Conservation (phyloP, 2,888 invertebrate species). For the Diloba caeruleocephala region DNA sequence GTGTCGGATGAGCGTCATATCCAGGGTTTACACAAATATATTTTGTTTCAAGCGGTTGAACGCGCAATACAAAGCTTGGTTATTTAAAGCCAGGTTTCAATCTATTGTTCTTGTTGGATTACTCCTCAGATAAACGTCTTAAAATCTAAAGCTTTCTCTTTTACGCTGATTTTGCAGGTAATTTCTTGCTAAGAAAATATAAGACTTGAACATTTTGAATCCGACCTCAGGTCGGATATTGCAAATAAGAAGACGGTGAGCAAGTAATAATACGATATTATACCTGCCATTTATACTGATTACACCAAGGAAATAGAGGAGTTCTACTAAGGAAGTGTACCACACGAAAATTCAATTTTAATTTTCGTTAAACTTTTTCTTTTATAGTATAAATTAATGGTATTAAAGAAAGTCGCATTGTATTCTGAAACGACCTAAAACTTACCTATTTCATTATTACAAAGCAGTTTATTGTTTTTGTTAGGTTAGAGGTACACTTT, state of each 20-base stretch:
- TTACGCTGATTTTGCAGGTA: slow-evolving; percentile 13
- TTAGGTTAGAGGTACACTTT: slow-evolving; percentile 30
- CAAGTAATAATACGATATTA: slow-evolving; percentile 44
- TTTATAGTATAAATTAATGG: slow-evolving; percentile 11
- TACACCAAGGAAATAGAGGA: slow-evolving; percentile 25
- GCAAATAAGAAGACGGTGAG: slow-evolving; percentile 39
- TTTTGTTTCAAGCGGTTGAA: slow-evolving; percentile 20
- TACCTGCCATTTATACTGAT: slow-evolving; percentile 39
- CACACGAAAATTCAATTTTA: slow-evolving; percentile 31
- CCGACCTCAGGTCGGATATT: slow-evolving; percentile 37
- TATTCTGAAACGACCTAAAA: slow-evolving; percentile 14
- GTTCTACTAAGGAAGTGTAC: slow-evolving; percentile 19
- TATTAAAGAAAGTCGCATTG: slow-evolving; percentile 13
- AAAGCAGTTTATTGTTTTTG: slow-evolving; percentile 28
- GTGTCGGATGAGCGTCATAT: slow-evolving; percentile 30
- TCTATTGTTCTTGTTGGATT: slow-evolving; percentile 17
- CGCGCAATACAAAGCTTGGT: slow-evolving; percentile 12
- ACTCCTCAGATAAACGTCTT: slow-evolving; percentile 5
- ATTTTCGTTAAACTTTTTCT: slow-evolving; percentile 26
- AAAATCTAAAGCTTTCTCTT: slow-evolving; percentile 3
- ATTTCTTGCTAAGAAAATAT: slow-evolving; percentile 28
- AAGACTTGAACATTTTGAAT: slow-evolving; percentile 20
- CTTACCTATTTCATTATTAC: slow-evolving; percentile 20
- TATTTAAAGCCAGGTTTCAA: not conserved
- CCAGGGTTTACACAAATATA: slow-evolving; percentile 27